Evolutionary conservation across 2,888 invertebrate species (phyloP).

Genomic region (Palloptera scutellata): DNA sequence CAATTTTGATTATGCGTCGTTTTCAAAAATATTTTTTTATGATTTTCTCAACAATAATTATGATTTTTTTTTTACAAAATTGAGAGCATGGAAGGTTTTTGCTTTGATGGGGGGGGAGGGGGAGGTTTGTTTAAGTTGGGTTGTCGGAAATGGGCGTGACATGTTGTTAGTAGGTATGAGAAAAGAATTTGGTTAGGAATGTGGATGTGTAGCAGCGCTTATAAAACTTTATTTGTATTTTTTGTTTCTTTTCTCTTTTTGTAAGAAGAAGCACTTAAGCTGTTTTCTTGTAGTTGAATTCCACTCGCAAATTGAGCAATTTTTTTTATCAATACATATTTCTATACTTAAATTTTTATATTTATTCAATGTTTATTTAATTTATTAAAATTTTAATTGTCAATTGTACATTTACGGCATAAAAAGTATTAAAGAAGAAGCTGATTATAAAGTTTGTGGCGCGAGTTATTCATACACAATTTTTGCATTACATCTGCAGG

Average conservation of each 20-base stretch:
- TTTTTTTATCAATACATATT: slow-evolving; percentile 6
- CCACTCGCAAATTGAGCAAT: slow-evolving; percentile 9
- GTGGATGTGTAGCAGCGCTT: background rate
- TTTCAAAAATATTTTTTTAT: slow-evolving; percentile 17
- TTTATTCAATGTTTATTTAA: background rate
- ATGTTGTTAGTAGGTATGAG: background rate
- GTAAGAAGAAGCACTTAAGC: slow-evolving; percentile 6
- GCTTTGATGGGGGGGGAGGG: background rate
- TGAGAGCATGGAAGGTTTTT: slow-evolving; percentile 1
- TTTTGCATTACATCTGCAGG: too few relatives aligned
- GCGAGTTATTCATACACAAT: too few relatives aligned
- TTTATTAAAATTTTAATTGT: slow-evolving; percentile 3
- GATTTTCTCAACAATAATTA: background rate
- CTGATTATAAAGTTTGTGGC: background rate
- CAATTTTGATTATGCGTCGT: slow-evolving; percentile 30
- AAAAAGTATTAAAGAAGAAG: slow-evolving; percentile 2
- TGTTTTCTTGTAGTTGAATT: background rate
- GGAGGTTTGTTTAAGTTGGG: background rate
- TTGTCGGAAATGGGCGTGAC: background rate
- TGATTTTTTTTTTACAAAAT: background rate
- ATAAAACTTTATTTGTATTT: background rate
- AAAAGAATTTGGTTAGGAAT: background rate
- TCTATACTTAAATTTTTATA: background rate
- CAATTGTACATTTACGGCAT: slow-evolving; percentile 23
- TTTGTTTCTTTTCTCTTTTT: background rate